Evolutionary conservation across 1,140 invertebrate genomes (phyloP), one percentile per base, ranked within the genome.

Genomic region (Apocrypta bakeri): DNA sequence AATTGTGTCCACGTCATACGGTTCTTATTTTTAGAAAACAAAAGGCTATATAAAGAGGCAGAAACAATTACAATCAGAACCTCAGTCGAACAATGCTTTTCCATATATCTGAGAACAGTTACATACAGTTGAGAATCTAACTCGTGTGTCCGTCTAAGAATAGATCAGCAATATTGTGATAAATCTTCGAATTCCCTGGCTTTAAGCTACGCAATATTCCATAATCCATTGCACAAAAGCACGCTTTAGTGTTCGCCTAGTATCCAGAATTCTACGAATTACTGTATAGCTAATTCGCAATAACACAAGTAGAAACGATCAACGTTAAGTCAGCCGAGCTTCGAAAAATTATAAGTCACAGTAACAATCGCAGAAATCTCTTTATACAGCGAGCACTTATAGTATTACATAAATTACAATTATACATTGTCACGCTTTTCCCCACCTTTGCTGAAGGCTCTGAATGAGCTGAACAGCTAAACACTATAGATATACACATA

Each of bases 1-100:
- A 56, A 56, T 56, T 56, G 48, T 56, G 48, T 56, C 48, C 48
- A 56, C 48, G 48, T 56, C 48, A 56, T n/a, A n/a, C 48, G 48
- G 17, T 2, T 17, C 17, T 21, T 56, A 56, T 56, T 56, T 56
- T 56, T 56, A 56, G 48, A 56, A 56, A 6, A 56, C 48, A 56
- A 56, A 56, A 56, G 48, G 48, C 48, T 56, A 56, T n/a, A n/a
- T 56, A 56, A 56, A 56, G 48, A 56, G 48, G 48, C 21, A 56
- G 48, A 56, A 56, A 56, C 48, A 56, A 56, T 56, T 56, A 56
- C 48, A 56, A 48, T 48, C 42, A 17, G 42, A 42, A 56, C 48
- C n/a, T 56, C 17, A 56, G 48, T 21, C 21, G 6, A 56, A 56
- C 48, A 56, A 56, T n/a, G 21, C 48, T 7, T n/a, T 56, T 21